Base-by-base conservation (phyloP, 2,888 invertebrate genomes). In the Kryphioiulus occultus region DNA sequence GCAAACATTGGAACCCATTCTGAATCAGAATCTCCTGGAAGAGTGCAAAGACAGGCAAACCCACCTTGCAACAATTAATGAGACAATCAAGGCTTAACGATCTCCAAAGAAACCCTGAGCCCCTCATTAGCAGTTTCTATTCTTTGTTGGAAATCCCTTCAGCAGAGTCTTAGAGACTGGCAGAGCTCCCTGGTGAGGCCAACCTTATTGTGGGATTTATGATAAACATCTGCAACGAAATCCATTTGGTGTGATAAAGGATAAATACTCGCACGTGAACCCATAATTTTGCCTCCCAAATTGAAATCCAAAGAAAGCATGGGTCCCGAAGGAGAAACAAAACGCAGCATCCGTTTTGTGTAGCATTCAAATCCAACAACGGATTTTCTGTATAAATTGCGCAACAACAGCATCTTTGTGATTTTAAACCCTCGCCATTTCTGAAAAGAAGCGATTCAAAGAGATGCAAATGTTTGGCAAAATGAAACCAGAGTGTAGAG, bases 141-240 rank as follows among this genome's bases (percentile, higher is more conserved):
- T 68, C 26, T 68, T 68, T 68, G 68, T 68, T 26, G 9, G 9
- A 68, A 68, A 68, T 68, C 68, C 68, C 26, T 22, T 68, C 68
- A 68, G 10, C n/a, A 47, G 12, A 26, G 68, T 26, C 9, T 17
- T 4, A n/a, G 68, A 12, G n/a, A 22, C n/a, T n/a, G 2, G 53
- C n/a, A 12, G 26, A 68, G 7, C 0, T 68, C 68, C 68, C 68
- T 26, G 10, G 68, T 68, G 68, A 68, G 68, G 1, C 26, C 68
- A 68, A 26, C 68, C 68, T 68, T 26, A 68, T 68, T 68, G 68
- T 68, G 68, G 68, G 12, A 68, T 68, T 68, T 68, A 68, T 68
- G 68, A 68, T 68, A 68, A 68, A 68, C 68, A 68, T 68, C 68
- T 68, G 68, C 68, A 68, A 68, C 26, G 68, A 68, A 68, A 68